Evolutionary conservation across 2,113 vertebrate species (phyloP).

Genomic region (Labeo rohita): DNA sequence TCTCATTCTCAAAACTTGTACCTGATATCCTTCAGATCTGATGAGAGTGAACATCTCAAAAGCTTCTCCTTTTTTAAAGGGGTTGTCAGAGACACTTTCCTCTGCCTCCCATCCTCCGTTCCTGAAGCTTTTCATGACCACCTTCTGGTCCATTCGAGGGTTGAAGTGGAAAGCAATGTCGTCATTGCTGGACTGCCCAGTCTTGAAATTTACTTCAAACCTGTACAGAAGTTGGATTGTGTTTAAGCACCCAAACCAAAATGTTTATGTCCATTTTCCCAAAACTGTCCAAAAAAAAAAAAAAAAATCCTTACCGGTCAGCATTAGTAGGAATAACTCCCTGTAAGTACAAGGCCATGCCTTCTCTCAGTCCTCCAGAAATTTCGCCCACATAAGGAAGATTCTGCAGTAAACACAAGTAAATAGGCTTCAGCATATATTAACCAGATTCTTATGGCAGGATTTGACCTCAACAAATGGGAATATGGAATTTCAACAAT

Average conservation of each 20-base stretch:
- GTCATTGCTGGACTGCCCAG: too few species aligned
- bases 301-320: not conserved
- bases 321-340: conserved; percentile 21
- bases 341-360: not conserved
- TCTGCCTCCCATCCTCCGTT: not conserved
- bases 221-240: not conserved
- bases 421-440: not conserved
- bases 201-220: not conserved
- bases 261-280: too few species aligned
- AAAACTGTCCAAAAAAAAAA: not conserved
- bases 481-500: not conserved
- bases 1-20: not conserved
- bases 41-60: not conserved
- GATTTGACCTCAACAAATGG: not conserved
- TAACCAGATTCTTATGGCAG: not conserved
- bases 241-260: too few species aligned
- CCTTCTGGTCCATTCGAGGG: too few species aligned
- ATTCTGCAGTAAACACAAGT: not conserved
- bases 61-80: conserved; percentile 10
- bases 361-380: not conserved
- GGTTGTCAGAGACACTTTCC: not conserved
- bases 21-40: conserved; percentile 3
- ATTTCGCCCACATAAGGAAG: conserved; percentile 27
- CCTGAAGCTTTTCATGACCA: not conserved
- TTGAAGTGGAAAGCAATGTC: too few species aligned